A percentile compares a stretch with the other conserved stretches of the same genome.
Conservation (phyloP, 2,888 invertebrate genomes). For the Prosapia bicincta region DNA sequence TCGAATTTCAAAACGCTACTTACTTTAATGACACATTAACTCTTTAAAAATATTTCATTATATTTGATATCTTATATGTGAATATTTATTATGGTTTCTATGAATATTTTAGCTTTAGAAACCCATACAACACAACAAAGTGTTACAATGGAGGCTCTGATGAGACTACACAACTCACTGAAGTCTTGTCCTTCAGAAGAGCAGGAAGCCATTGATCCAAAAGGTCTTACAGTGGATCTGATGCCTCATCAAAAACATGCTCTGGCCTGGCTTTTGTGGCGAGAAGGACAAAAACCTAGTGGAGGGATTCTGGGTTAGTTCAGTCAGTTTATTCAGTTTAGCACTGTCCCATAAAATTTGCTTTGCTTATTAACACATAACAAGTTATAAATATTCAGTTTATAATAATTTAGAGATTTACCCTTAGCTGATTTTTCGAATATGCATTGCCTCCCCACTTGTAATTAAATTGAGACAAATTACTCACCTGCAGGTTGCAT, state of each 20-base stretch:
- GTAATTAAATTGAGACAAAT: too few species aligned
- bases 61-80: background rate
- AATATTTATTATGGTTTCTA: too few species aligned
- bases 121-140: slow-evolving; percentile 65
- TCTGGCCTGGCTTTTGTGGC: slow-evolving; percentile 83
- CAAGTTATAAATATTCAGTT: too few species aligned
- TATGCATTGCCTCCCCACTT: too few species aligned
- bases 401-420: too few species aligned
- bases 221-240: slow-evolving; percentile 60
- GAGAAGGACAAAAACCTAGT: slow-evolving; percentile 79
- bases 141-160: slow-evolving; percentile 67
- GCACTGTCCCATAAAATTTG: too few species aligned
- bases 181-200: slow-evolving; percentile 61
- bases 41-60: too few species aligned
- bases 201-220: slow-evolving; percentile 57
- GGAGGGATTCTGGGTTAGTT: slow-evolving; percentile 80
- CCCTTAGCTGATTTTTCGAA: too few species aligned
- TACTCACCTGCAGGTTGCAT: too few species aligned
- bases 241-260: slow-evolving; percentile 86
- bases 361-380: too few species aligned
- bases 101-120: slow-evolving; percentile 54
- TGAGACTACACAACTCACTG: slow-evolving; percentile 67
- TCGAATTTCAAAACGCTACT: background rate
- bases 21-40: too few species aligned
- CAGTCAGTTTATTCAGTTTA: too few species aligned